These are phyloP conservation scores for Caerostris darwini DNA, from an alignment of 1,140 invertebrate species.

Conservation along the genomic window DNA sequence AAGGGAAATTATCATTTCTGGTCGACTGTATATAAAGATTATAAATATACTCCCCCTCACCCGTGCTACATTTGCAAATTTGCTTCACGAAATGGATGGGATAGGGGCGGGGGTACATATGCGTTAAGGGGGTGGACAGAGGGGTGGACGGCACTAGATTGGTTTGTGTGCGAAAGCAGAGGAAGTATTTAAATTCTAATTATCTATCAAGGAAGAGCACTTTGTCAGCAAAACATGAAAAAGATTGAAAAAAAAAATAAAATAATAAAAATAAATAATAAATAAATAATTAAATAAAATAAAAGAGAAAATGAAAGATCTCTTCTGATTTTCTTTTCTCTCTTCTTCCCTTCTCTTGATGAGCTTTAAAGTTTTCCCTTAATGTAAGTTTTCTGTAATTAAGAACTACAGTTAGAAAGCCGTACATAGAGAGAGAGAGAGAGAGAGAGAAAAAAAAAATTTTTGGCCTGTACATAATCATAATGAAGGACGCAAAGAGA, in stretches of 20 bases:
- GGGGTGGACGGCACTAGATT: conserved; percentile 3
- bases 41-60: conserved; percentile 41
- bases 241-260: conserved; percentile 55
- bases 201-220: conserved; percentile 70
- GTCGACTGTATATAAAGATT: conserved; percentile 71
- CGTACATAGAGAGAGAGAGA: background rate
- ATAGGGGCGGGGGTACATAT: background rate
- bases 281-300: background rate
- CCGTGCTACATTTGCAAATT: conserved; percentile 29
- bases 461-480: conserved; percentile 68
- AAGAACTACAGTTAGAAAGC: conserved; percentile 75
- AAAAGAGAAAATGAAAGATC: conserved; percentile 75
- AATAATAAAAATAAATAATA: too few relatives aligned
- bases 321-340: conserved; percentile 58
- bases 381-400: conserved; percentile 78
- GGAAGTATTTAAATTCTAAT: conserved; percentile 77
- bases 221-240: conserved; percentile 73
- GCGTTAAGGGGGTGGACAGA: background rate
- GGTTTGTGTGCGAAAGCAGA: conserved; percentile 66
- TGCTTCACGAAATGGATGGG: background rate
- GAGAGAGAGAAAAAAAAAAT: conserved; percentile 43
- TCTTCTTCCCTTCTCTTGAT: conserved; percentile 43
- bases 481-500: conserved; percentile 72
- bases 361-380: conserved; percentile 78
- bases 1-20: conserved; percentile 66